A percentile compares a stretch with the other conserved stretches of the same genome.
Evolutionary conservation across 30 jellyfish, hydroid and myxozoan species (phyloP).

Genomic region (Aurelia coerulea): DNA sequence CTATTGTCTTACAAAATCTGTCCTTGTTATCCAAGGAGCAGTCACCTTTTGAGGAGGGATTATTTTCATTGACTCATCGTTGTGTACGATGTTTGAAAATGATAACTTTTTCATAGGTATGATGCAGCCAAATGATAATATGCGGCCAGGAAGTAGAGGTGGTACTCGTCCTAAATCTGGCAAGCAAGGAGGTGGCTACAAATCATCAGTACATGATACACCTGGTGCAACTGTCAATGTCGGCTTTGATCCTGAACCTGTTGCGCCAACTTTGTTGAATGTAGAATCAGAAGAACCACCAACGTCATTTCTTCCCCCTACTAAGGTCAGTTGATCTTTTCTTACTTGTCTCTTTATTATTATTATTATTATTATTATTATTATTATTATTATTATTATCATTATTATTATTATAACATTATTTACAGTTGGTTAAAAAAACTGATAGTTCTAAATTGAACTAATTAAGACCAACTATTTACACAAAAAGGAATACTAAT

Average conservation of each 20-base stretch:
- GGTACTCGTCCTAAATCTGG: slow-evolving; percentile 91
- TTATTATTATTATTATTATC: no score
- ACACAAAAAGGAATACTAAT: no score
- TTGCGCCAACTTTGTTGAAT: slow-evolving; percentile 19
- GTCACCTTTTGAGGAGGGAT: no score
- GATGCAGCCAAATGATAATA: slow-evolving; percentile 93
- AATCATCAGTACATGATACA: slow-evolving; percentile 36
- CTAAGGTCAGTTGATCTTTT: slow-evolving; percentile 13
- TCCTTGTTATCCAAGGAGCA: no score
- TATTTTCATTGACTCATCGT: no score
- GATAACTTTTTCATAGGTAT: slow-evolving; percentile 54
- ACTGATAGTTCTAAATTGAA: no score
- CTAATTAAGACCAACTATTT: no score
- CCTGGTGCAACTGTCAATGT: slow-evolving; percentile 87
- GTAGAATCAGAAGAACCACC: slow-evolving; percentile 58
- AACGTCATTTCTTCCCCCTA: slow-evolving; percentile 19
- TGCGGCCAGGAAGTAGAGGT: slow-evolving; percentile 81
- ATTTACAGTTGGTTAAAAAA: no score
- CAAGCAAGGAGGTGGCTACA: slow-evolving; percentile 23
- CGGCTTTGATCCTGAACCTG: slow-evolving; percentile 76
- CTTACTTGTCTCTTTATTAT: not conserved
- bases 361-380: not conserved
- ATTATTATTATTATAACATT: no score
- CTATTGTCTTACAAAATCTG: no score
- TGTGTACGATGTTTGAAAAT: not conserved